These are phyloP conservation scores for Autographa gamma DNA, from an alignment of 2,888 invertebrate species.

Conservation along the genomic window DNA sequence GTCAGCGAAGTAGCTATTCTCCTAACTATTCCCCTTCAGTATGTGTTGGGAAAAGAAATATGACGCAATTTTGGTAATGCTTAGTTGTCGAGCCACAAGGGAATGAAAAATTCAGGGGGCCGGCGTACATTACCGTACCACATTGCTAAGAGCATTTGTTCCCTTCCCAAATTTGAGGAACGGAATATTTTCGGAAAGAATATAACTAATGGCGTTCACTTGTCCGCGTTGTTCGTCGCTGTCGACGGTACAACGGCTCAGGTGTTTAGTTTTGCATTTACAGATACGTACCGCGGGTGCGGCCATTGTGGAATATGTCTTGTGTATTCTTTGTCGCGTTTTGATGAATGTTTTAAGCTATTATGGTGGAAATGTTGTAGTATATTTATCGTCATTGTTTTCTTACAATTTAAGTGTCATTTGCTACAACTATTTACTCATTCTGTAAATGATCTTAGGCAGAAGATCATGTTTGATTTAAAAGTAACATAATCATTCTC, in stretches of 20 bases:
- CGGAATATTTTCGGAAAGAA: constrained; percentile 76
- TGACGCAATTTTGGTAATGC: constrained; percentile 89
- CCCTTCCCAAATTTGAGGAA: constrained; percentile 76
- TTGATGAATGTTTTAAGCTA: constrained; percentile 3
- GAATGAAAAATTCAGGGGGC: constrained; percentile 89
- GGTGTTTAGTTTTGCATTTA: constrained; percentile 60
- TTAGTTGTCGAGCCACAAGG: constrained; percentile 87
- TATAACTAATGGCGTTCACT: constrained; percentile 69
- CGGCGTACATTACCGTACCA: constrained; percentile 83
- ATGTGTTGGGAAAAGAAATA: constrained; percentile 85
- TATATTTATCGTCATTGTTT: neutral
- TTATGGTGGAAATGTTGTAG: neutral
- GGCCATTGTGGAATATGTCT: constrained; percentile 19
- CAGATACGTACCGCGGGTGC: constrained; percentile 32
- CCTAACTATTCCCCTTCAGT: constrained; percentile 80
- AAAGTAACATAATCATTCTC: no score
- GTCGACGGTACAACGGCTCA: constrained; percentile 56
- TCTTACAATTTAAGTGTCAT: no score
- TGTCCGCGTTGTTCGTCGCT: constrained; percentile 56
- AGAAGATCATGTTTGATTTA: no score
- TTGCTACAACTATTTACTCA: no score
- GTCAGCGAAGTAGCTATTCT: constrained; percentile 76
- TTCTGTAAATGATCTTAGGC: no score
- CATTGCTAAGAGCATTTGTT: constrained; percentile 85
- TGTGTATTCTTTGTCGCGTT: constrained; percentile 12